phyloP scores from a whole-genome alignment of 2,113 vertebrate genomes.

The Cercopithecus mona region DNA sequence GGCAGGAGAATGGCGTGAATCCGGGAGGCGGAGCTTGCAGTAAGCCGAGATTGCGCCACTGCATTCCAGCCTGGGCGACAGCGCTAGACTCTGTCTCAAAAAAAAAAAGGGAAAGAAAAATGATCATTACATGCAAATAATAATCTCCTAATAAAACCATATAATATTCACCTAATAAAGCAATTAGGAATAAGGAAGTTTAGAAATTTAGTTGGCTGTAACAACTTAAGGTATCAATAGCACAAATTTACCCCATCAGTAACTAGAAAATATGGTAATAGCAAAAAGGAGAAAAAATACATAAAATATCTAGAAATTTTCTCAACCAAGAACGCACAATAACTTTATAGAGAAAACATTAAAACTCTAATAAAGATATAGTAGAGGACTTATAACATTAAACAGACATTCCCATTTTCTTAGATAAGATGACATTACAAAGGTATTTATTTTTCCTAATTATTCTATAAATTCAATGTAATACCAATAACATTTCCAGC shows the following conservation, averaged over 20 bases:
- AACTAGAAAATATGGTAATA: neutral
- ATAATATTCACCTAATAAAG: neutral
- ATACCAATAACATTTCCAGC: neutral
- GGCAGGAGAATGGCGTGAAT: too few relatives aligned
- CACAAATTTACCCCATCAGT: neutral
- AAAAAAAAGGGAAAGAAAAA: neutral
- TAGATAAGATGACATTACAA: neutral
- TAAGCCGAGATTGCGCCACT: too few relatives aligned
- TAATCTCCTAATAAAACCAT: neutral
- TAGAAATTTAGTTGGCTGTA: neutral
- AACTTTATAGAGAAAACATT: neutral
- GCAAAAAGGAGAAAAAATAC: neutral
- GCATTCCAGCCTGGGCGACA: too few relatives aligned
- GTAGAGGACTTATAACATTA: neutral
- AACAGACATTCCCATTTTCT: neutral
- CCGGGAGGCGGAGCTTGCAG: too few relatives aligned
- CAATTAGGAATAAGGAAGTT: neutral
- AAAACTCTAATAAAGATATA: neutral
- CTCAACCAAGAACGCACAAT: neutral
- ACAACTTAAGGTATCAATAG: neutral
- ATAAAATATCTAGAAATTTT: neutral
- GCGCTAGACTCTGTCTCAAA: too few relatives aligned
- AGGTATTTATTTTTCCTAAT: neutral
- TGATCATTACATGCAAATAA: neutral
- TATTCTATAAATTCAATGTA: neutral